phyloP scores from a whole-genome alignment of 1,140 invertebrate species.

The Lepidostoma basale region DNA sequence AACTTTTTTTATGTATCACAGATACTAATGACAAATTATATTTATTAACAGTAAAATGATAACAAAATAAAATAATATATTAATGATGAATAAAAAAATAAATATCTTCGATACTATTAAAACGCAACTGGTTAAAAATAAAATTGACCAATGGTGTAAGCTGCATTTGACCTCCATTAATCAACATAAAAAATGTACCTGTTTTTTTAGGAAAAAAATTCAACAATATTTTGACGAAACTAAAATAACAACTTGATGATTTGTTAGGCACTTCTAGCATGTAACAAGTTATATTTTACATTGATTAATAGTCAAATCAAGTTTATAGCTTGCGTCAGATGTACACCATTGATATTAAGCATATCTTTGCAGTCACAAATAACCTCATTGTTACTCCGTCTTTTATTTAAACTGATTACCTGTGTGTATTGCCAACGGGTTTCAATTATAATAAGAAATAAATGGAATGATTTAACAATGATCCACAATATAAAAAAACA shows the following conservation, averaged over 20 bases:
- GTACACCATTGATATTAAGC: too few relatives aligned
- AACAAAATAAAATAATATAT: constrained; percentile 21
- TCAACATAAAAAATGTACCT: not conserved
- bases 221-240: not conserved
- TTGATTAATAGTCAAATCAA: too few relatives aligned
- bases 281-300: too few relatives aligned
- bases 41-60: constrained; percentile 1
- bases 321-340: too few relatives aligned
- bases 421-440: too few relatives aligned
- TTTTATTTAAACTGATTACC: too few relatives aligned
- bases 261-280: not conserved
- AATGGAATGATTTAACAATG: too few relatives aligned
- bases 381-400: too few relatives aligned
- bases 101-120: not conserved
- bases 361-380: too few relatives aligned
- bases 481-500: too few relatives aligned
- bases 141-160: not conserved
- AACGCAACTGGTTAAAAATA: not conserved
- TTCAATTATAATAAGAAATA: too few relatives aligned
- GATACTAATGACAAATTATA: constrained; percentile 8
- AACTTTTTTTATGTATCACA: not conserved
- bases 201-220: not conserved
- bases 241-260: not conserved
- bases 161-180: not conserved
- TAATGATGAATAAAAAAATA: not conserved